A percentile compares a stretch with the other conserved stretches of the same genome.
These are phyloP conservation scores for Saguinus imperator DNA, from an alignment of 2,113 vertebrate genomes.

Conservation along the genomic window DNA sequence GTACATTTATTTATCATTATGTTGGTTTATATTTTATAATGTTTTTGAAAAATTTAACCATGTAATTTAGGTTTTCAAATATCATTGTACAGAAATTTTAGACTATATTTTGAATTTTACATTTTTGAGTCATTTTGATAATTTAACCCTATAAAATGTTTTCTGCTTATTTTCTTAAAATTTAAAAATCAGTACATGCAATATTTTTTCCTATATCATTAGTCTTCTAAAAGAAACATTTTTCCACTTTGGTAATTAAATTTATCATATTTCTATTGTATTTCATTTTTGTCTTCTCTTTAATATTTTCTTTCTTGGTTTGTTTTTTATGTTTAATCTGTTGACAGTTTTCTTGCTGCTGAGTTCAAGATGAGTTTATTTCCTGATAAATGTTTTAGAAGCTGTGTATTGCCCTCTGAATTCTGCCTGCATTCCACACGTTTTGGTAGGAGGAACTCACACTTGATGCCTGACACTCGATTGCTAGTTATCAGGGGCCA, in stretches of 20 bases:
- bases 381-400: not conserved
- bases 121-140: not conserved
- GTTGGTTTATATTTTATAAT: not conserved
- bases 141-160: not conserved
- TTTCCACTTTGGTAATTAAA: not conserved
- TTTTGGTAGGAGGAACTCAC: not conserved
- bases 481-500: too few relatives aligned
- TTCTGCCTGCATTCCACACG: not conserved
- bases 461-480: not conserved
- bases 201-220: not conserved
- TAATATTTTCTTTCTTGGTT: not conserved
- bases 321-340: not conserved
- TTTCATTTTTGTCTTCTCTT: not conserved
- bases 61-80: not conserved
- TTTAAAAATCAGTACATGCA: not conserved
- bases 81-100: not conserved
- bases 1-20: not conserved
- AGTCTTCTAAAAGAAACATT: not conserved
- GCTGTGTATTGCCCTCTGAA: not conserved
- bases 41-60: not conserved
- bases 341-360: not conserved
- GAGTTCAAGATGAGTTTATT: not conserved
- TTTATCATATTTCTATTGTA: not conserved
- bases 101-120: not conserved
- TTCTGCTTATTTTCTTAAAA: not conserved